phyloP scores from a whole-genome alignment of 1,140 invertebrate species.

The Drosophila oshimai region DNA sequence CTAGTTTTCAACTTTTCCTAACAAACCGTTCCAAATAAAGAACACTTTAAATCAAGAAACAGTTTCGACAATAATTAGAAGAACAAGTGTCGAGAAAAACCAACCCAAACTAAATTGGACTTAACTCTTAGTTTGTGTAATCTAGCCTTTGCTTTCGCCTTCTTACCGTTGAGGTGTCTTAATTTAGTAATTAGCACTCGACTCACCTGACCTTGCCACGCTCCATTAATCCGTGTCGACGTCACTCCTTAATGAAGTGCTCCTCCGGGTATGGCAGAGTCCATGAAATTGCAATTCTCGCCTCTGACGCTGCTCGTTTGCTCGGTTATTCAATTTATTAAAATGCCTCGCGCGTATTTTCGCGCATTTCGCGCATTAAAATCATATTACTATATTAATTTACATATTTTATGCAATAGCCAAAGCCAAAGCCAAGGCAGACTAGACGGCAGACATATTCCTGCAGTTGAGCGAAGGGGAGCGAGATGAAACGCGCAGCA shows the following conservation, averaged over 20 bases:
- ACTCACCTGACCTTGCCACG: not conserved
- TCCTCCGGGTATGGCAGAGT: constrained; percentile 7
- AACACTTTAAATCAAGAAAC: no score
- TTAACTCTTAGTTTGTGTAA: no score
- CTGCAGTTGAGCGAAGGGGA: no score
- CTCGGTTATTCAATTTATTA: constrained; percentile 13
- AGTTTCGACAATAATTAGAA: no score
- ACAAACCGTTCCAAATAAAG: no score
- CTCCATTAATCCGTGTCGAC: constrained; percentile 4
- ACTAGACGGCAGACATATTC: not conserved
- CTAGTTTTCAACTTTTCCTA: no score
- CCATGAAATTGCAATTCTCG: constrained; percentile 55
- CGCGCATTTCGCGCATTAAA: constrained; percentile 42
- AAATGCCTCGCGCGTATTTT: constrained; percentile 45
- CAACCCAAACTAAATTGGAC: no score
- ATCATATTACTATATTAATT: constrained; percentile 70
- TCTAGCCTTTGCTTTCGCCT: no score
- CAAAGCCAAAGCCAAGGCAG: not conserved
- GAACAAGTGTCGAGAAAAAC: no score
- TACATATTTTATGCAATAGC: constrained; percentile 51
- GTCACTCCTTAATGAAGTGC: constrained; percentile 34
- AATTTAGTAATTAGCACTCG: no score
- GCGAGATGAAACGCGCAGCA: not conserved
- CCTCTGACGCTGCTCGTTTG: not conserved
- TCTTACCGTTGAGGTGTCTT: no score